A percentile compares a stretch with the other conserved stretches of the same genome.
These are phyloP conservation scores for Neria commutata DNA, from an alignment of 2,888 invertebrate species.

Conservation along the genomic window DNA sequence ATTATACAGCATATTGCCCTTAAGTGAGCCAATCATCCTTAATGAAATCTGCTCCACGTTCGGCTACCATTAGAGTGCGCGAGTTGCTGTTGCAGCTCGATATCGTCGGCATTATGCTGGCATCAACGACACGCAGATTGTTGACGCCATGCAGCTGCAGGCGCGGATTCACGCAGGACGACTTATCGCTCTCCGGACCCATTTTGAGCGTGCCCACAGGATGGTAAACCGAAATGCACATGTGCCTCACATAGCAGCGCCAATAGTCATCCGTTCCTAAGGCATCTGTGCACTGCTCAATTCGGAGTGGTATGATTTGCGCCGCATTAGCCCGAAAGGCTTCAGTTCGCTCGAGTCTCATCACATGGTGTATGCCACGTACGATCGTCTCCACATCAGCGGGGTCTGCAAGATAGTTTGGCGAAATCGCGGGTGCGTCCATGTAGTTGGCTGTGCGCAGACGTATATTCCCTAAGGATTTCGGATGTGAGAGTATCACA, in stretches of 20 bases:
- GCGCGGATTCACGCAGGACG: conserved; percentile 66
- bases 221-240: conserved; percentile 78
- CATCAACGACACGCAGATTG: conserved; percentile 68
- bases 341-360: conserved; percentile 58
- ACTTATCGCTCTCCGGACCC: conserved; percentile 64
- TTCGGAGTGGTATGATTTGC: conserved; percentile 39
- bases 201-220: conserved; percentile 72
- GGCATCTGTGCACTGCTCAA: conserved; percentile 45
- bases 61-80: conserved; percentile 70
- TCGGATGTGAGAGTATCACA: conserved; percentile 61
- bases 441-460: conserved; percentile 65
- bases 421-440: conserved; percentile 68
- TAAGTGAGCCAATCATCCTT: conserved; percentile 68
- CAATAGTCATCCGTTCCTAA: conserved; percentile 77
- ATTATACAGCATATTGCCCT: no score
- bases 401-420: conserved; percentile 71
- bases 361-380: conserved; percentile 61
- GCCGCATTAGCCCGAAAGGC: conserved; percentile 57
- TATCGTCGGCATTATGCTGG: conserved; percentile 70
- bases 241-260: conserved; percentile 83
- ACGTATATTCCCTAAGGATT: conserved; percentile 64
- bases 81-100: conserved; percentile 70
- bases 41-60: conserved; percentile 70
- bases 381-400: conserved; percentile 66
- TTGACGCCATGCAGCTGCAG: conserved; percentile 65